phyloP scores from a whole-genome alignment of 2,888 invertebrate genomes.

The Scaptomyza tumidula region DNA sequence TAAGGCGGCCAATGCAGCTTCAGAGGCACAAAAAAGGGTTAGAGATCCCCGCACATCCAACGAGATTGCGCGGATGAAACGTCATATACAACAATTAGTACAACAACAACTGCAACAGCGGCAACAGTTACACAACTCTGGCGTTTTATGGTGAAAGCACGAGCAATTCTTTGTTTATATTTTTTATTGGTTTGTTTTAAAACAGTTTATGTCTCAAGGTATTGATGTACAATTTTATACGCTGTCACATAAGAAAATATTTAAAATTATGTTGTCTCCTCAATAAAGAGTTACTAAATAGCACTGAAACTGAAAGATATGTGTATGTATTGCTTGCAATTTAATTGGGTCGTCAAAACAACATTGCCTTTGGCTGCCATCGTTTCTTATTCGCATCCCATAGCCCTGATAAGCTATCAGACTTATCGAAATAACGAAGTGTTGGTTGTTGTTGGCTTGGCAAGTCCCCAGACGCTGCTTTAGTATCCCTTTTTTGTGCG shows the following conservation, averaged over 20 bases:
- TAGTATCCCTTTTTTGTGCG: conserved; percentile 56
- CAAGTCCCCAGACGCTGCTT: conserved; percentile 58
- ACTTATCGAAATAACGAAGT: conserved; percentile 59
- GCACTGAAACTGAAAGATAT: too few species aligned
- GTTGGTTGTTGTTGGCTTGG: conserved; percentile 13
- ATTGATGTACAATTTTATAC: too few species aligned
- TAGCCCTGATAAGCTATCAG: conserved; percentile 60
- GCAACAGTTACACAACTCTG: background rate
- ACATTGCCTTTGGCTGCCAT: conserved; percentile 4
- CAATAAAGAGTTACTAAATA: too few species aligned
- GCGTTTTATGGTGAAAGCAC: background rate
- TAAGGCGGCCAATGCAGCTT: conserved; percentile 88
- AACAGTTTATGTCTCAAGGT: background rate
- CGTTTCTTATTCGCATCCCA: conserved; percentile 40
- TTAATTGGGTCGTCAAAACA: conserved; percentile 73
- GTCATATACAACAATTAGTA: background rate
- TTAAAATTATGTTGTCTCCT: too few species aligned
- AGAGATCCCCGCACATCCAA: conserved; percentile 26
- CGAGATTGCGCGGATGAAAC: background rate
- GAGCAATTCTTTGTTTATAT: background rate
- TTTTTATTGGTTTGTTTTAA: background rate
- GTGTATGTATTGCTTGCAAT: conserved; percentile 24
- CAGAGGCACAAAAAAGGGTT: conserved; percentile 87
- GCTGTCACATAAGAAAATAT: too few species aligned
- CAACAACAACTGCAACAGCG: background rate